Percentiles rank a stretch among this genome's conserved stretches.
phyloP scores from a whole-genome alignment of 2,797 vertebrate genomes.

The Esox masquinongy region DNA sequence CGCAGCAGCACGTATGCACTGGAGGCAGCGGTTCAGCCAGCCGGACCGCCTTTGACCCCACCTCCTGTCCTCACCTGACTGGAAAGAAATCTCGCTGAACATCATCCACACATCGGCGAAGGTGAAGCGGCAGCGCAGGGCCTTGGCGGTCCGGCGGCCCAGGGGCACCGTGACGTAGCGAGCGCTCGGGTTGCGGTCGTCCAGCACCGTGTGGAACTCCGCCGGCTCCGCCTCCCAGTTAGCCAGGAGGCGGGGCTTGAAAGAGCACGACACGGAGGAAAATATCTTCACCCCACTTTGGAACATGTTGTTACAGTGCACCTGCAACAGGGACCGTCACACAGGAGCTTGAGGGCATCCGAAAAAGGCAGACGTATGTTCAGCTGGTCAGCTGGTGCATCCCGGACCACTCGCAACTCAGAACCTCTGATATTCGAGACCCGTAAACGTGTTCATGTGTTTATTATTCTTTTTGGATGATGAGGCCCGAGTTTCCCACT shows the following conservation, averaged over 20 bases:
- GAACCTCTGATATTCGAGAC: no score
- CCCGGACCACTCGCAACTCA: no score
- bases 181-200: conserved; percentile 89
- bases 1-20: no score
- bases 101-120: conserved; percentile 92
- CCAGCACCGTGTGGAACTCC: conserved; percentile 80
- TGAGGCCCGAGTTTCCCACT: no score
- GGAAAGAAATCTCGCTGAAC: conserved; percentile 92
- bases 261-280: conserved; percentile 82
- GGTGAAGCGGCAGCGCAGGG: conserved; percentile 83
- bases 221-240: conserved; percentile 79
- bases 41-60: no score
- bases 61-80: conserved; percentile 74
- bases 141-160: conserved; percentile 75
- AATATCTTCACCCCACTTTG: conserved; percentile 89
- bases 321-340: conserved; percentile 60
- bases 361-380: no score
- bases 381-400: neutral
- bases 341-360: no score
- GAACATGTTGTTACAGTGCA: conserved; percentile 96
- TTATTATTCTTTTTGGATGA: no score
- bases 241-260: conserved; percentile 77
- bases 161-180: conserved; percentile 87
- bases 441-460: no score
- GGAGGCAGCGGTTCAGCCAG: no score